Base-by-base conservation (phyloP, 2,113 vertebrate genomes). In the Oreochromis spilurus region DNA sequence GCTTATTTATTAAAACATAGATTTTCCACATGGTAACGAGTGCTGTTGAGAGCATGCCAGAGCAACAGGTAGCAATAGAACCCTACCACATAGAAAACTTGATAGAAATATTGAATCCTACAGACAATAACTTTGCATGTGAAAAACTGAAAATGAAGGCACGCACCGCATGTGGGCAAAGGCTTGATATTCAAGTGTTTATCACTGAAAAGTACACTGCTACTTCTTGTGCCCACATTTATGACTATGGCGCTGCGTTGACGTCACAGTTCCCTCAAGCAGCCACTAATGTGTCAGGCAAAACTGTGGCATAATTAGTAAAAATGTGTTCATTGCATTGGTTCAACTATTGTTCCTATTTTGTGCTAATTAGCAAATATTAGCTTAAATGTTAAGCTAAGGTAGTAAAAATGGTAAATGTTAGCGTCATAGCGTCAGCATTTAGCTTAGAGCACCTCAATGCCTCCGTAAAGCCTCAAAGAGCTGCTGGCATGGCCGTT, bases 271-370 rank as follows among this genome's bases (percentile, higher is more conserved):
- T 70, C 38, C 65, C 38, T 24, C n/a, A 43, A 70, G 36, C 65
- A 70, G 36, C 36, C 36, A 24, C 36, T 1, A 43, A 16, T 40
- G 38, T 70, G 12, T 70, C 65, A 24, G 65, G 65, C 12, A n/a
- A 24, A 70, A 70, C 36, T 70, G 65, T 70, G 36, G 36, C 65
- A 24, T 43, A 24, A 6, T 70, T 70, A 43, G n/a, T 70, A 43
- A 43, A 70, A 43, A 43, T 43, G 36, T 24, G 65, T 70, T 70
- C 0, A 0, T 24, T 43, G n/a, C 36, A 40, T 43, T 2, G 12
- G 7, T 70, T 70, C 0, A 24, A 6, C 12, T 43, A 24, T 70
- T 43, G 36, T 43, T 70, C 38, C 12, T 70, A 43, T 70, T 70
- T 70, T 70, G 65, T 70, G 36, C 65, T 70, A 70, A 43, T 70